Percentiles rank a stretch among this genome's conserved stretches.
phyloP scores from a whole-genome alignment of 2,113 vertebrate species.

The Ia io region DNA sequence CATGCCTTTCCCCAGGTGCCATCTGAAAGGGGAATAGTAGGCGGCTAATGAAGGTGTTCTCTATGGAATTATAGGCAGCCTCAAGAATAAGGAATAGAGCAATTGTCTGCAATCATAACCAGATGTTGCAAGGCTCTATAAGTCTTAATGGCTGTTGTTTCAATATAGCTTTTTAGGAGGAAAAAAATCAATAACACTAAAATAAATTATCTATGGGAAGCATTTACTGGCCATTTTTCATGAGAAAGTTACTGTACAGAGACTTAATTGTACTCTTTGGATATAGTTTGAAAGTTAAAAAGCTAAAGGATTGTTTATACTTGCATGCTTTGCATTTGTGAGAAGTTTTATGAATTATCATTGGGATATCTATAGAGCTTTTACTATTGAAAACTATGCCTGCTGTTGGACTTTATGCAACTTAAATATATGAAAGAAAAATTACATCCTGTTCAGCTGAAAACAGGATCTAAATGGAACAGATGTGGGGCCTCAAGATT shows the following conservation, averaged over 20 bases:
- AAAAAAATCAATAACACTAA: constrained; percentile 57
- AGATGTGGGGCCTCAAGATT: not conserved
- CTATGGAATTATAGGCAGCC: not conserved
- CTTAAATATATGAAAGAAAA: constrained; percentile 36
- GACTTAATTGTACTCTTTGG: constrained; percentile 51
- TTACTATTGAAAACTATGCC: not conserved
- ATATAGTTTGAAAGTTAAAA: constrained; percentile 54
- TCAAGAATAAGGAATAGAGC: constrained; percentile 48
- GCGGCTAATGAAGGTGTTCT: constrained; percentile 40
- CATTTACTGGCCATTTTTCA: constrained; percentile 56
- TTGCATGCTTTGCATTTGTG: constrained; percentile 30
- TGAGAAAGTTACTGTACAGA: constrained; percentile 33
- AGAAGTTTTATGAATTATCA: constrained; percentile 19
- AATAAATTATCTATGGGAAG: constrained; percentile 64
- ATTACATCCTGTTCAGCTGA: not conserved
- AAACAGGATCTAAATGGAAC: not conserved
- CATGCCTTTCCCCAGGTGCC: constrained; percentile 6
- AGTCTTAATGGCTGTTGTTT: constrained; percentile 63
- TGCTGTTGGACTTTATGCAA: not conserved
- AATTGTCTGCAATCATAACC: constrained; percentile 43
- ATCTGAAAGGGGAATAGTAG: constrained; percentile 41
- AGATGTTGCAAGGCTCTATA: constrained; percentile 53
- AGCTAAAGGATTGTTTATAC: constrained; percentile 37
- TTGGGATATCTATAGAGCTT: not conserved
- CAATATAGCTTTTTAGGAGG: constrained; percentile 28